Conservation (phyloP, 92 coral and sea anemone genomes). For the Siderastrea radians region DNA sequence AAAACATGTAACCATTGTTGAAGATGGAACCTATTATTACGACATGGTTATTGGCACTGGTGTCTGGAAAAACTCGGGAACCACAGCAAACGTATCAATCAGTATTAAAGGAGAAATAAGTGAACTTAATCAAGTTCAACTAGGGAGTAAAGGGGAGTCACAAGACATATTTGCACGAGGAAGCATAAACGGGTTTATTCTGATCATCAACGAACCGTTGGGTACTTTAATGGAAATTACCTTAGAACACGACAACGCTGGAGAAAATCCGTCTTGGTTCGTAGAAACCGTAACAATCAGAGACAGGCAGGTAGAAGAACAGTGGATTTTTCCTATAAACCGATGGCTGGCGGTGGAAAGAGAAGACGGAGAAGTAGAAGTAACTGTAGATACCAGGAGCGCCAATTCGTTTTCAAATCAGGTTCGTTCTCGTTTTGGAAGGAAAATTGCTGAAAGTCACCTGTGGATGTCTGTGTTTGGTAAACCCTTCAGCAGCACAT, state of each 20-base stretch:
- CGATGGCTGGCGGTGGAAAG: slow-evolving; percentile 73
- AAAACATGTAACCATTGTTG: not conserved
- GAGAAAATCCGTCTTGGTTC: slow-evolving; percentile 68
- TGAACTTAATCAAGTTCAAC: not conserved
- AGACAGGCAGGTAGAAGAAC: slow-evolving; percentile 40
- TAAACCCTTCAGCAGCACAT: slow-evolving; percentile 51
- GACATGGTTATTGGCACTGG: slow-evolving; percentile 38
- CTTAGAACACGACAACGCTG: slow-evolving; percentile 62
- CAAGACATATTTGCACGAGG: slow-evolving; percentile 49
- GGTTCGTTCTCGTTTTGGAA: slow-evolving; percentile 53
- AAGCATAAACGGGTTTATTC: slow-evolving; percentile 41
- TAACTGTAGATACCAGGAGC: slow-evolving; percentile 15
- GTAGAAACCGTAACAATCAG: slow-evolving; percentile 51
- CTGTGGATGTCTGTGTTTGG: slow-evolving; percentile 75
- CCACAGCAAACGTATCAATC: slow-evolving; percentile 30
- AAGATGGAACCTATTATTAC: slow-evolving; percentile 12
- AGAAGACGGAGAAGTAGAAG: slow-evolving; percentile 60
- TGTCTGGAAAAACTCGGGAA: slow-evolving; percentile 37
- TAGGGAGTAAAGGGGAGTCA: slow-evolving; percentile 17
- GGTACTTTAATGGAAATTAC: slow-evolving; percentile 41
- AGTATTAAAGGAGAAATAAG: slow-evolving; percentile 15
- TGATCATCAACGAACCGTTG: slow-evolving; percentile 22
- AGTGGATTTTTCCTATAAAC: slow-evolving; percentile 62
- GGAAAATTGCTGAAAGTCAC: slow-evolving; percentile 69
- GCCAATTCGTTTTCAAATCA: slow-evolving; percentile 38